phyloP scores from a whole-genome alignment of 2,113 vertebrate genomes.

The Cisticola juncidis region DNA sequence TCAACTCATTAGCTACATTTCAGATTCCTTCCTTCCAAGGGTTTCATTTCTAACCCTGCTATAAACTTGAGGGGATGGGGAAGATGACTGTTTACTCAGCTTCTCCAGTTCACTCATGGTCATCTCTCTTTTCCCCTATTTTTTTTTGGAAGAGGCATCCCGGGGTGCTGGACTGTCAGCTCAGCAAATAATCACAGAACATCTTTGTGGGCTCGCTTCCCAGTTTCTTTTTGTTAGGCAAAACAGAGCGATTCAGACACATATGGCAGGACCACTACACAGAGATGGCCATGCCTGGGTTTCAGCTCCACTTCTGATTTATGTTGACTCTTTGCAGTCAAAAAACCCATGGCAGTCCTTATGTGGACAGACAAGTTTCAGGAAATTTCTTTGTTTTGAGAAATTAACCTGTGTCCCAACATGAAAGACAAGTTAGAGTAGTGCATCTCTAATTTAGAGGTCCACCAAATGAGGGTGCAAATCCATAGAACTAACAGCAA shows the following conservation, averaged over 20 bases:
- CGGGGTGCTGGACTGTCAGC: not conserved
- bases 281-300: not conserved
- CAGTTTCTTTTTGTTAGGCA: not conserved
- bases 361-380: not conserved
- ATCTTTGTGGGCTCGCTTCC: not conserved
- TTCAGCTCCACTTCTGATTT: not conserved
- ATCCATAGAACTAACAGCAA: not conserved
- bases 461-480: not conserved
- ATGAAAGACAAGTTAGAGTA: not conserved
- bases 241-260: not conserved
- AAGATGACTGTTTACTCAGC: not conserved
- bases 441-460: not conserved
- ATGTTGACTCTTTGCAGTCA: not conserved
- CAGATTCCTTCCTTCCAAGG: not conserved
- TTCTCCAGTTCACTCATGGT: not conserved
- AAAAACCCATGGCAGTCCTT: not conserved
- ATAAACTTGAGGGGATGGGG: not conserved
- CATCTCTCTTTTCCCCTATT: not conserved
- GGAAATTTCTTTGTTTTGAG: slow-evolving; percentile 32
- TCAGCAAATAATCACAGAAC: not conserved
- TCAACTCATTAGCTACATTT: not conserved
- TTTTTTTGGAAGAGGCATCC: not conserved
- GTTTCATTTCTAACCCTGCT: not conserved
- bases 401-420: not conserved
- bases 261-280: not conserved